Percentiles rank a stretch among this genome's conserved stretches.
Evolutionary conservation across 2,797 vertebrate species (phyloP).

Genomic region (Enteromius fasciolatus): DNA sequence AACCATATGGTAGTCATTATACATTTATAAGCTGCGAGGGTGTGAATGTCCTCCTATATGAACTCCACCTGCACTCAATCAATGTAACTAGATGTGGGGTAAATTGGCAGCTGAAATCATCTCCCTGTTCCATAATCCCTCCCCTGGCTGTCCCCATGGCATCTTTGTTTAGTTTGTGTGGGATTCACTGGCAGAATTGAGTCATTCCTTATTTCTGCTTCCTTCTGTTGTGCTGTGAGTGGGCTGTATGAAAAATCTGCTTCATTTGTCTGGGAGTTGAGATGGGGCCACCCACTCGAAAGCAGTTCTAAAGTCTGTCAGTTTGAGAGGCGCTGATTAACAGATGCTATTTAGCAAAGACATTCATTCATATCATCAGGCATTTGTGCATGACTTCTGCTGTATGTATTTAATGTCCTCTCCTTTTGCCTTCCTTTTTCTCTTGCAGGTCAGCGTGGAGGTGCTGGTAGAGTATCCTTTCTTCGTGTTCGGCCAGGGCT

Average conservation of each 20-base stretch:
- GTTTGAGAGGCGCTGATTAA: conserved; percentile 43
- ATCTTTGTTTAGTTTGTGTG: conserved; percentile 60
- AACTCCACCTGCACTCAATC: conserved; percentile 44
- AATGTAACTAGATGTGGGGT: conserved; percentile 34
- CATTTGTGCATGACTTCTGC: conserved; percentile 57
- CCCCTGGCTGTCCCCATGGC: conserved; percentile 50
- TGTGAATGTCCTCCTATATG: conserved; percentile 13
- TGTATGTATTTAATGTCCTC: conserved; percentile 14
- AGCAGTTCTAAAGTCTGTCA: conserved; percentile 52
- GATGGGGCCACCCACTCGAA: conserved; percentile 57
- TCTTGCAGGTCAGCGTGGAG: conserved; percentile 92
- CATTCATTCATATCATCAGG: conserved; percentile 52
- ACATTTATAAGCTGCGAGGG: conserved; percentile 13
- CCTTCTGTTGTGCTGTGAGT: conserved; percentile 64
- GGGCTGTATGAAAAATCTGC: conserved; percentile 68
- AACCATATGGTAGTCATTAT: conserved; percentile 25
- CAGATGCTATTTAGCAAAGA: conserved; percentile 48
- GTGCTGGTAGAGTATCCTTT: conserved; percentile 98
- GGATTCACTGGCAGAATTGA: conserved; percentile 58
- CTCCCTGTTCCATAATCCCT: conserved; percentile 46
- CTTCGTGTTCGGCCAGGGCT: conserved; percentile 99
- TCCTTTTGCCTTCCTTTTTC: not conserved
- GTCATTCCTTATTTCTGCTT: conserved; percentile 59
- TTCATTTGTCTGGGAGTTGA: conserved; percentile 72
- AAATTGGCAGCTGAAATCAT: conserved; percentile 42